Base-by-base conservation (phyloP, 1,140 invertebrate genomes). In the Eueides isabella region DNA sequence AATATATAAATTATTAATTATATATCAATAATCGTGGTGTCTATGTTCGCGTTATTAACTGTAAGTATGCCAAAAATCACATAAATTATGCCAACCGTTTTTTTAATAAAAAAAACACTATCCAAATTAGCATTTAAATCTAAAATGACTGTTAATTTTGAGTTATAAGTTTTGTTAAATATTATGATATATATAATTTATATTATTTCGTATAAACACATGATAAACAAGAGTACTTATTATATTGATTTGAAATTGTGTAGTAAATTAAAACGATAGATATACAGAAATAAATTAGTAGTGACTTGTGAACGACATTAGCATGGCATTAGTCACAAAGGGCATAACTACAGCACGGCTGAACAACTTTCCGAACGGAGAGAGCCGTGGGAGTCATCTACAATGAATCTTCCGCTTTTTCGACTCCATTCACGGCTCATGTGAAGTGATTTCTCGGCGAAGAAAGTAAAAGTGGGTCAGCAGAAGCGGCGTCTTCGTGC, bases 391-490 rank as follows among this genome's bases (percentile, higher is more conserved):
- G 88, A 90, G 80, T 78, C 67, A 80, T 73, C 71, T 72, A 86
- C 85, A 85, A 89, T 89, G 80, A 83, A 78, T 79, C 88, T 88
- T 87, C 88, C 86, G 85, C 84, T 87, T 87, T 88, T 90, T 87
- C 80, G 78, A 77, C 77, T 77, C 80, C 83, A 87, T 87, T 87
- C 87, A 85, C 76, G 74, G 75, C 83, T 83, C 84, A 85, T 89
- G 87, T 84, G 87, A 88, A 89, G 83, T 86, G 85, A 87, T 90
- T 87, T 88, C 88, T 86, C 86, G 82, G 74, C 79, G 81, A 88
- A 82, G 88, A 90, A 90, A 90, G 88, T 90, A 90, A 90, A 88
- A 88, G 86, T 85, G 82, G 87, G 87, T 85, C 86, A 89, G 80
- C 77, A 80, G 75, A 81, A 81, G 74, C 75, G 68, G 74, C 74